Percentiles rank a stretch among this genome's conserved stretches.
These are phyloP conservation scores for Dreissena rostriformis DNA, from an alignment of 1,140 invertebrate genomes.

Conservation along the genomic window DNA sequence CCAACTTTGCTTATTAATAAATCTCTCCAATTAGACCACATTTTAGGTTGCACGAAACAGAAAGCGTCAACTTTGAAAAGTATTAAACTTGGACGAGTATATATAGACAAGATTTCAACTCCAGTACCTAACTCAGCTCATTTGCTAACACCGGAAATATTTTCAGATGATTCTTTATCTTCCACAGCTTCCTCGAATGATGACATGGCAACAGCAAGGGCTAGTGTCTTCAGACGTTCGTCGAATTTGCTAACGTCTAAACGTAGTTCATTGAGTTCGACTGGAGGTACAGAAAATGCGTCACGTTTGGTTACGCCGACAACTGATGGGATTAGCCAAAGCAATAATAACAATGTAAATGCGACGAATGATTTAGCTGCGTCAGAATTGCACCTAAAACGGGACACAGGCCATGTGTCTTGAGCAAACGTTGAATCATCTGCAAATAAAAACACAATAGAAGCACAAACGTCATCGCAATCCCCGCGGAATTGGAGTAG, in stretches of 20 bases:
- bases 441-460: neutral
- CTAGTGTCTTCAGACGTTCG: neutral
- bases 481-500: neutral
- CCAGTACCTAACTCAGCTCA: neutral
- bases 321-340: neutral
- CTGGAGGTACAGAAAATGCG: neutral
- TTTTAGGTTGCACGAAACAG: neutral
- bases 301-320: neutral
- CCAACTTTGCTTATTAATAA: slow-evolving; percentile 21
- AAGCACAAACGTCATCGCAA: neutral
- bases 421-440: neutral
- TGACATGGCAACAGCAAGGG: neutral
- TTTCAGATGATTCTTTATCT: neutral
- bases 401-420: neutral
- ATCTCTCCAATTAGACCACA: slow-evolving; percentile 14
- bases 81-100: neutral
- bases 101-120: neutral
- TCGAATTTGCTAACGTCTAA: no score
- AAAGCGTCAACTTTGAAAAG: neutral
- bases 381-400: neutral
- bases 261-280: no score
- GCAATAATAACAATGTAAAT: no score
- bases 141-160: neutral
- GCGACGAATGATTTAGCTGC: neutral
- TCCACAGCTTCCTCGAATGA: neutral